Percentiles rank a stretch among this genome's conserved stretches.
Evolutionary conservation across 2,797 vertebrate species (phyloP).

Genomic region (Neosilurus mollespiculum): DNA sequence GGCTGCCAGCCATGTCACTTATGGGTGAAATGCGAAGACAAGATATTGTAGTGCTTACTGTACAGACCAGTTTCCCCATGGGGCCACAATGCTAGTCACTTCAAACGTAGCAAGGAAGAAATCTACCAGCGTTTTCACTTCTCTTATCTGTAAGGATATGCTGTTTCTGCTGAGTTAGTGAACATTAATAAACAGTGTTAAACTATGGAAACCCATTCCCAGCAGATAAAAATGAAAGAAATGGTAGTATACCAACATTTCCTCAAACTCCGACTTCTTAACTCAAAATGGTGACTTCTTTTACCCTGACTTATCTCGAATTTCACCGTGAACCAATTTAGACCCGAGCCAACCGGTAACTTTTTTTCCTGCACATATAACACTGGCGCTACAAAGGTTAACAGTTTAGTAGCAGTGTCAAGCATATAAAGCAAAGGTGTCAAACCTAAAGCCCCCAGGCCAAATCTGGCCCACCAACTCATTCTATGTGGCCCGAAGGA

Average conservation of each 20-base stretch:
- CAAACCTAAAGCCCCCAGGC: no score
- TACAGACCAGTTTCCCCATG: background rate
- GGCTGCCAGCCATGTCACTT: no score
- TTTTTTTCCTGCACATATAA: no score
- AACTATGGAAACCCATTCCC: background rate
- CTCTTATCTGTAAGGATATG: background rate
- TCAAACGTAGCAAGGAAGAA: no score
- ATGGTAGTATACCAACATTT: background rate
- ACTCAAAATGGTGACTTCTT: no score
- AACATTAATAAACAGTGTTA: background rate
- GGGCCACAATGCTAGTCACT: background rate
- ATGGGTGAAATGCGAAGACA: no score
- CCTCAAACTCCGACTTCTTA: background rate
- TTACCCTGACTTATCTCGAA: background rate
- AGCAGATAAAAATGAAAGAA: background rate
- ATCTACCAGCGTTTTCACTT: background rate
- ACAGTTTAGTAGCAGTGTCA: no score
- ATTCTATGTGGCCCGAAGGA: no score
- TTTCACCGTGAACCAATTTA: background rate
- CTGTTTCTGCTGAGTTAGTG: background rate
- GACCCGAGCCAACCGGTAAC: no score
- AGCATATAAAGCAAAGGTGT: no score
- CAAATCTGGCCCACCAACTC: no score
- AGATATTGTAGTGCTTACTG: background rate
- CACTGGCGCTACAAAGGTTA: no score